phyloP scores from a whole-genome alignment of 1,140 invertebrate species.

The Bombus vancouverensis region DNA sequence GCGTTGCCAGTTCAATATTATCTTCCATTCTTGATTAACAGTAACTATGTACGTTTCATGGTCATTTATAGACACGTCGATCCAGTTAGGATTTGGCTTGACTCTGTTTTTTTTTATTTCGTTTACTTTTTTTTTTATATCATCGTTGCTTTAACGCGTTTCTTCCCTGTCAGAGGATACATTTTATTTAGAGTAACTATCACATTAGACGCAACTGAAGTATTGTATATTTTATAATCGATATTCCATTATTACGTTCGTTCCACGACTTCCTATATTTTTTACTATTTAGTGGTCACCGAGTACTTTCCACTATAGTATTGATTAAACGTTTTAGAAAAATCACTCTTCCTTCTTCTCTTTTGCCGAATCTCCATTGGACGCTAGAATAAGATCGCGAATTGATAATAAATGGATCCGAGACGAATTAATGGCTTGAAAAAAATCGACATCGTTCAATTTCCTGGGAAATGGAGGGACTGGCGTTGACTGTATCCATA shows the following conservation, averaged over 20 bases:
- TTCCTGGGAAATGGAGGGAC: conserved; percentile 7
- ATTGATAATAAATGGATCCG: neutral
- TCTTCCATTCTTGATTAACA: neutral
- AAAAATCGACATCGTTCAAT: conserved; percentile 21
- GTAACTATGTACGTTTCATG: neutral
- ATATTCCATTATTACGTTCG: neutral
- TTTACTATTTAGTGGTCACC: too few species aligned
- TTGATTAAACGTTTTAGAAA: conserved; percentile 1
- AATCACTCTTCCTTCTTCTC: neutral
- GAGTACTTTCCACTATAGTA: too few species aligned
- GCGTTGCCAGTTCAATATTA: neutral
- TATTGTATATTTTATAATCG: neutral
- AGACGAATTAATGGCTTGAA: conserved; percentile 2
- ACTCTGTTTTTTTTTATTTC: neutral
- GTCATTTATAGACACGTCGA: neutral
- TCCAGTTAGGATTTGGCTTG: neutral
- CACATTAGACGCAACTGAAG: too few species aligned
- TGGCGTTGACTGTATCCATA: neutral
- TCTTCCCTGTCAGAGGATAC: too few species aligned
- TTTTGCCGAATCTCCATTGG: neutral
- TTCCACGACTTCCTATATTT: neutral
- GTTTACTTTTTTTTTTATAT: too few species aligned
- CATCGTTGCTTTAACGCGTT: neutral
- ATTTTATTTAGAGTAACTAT: neutral
- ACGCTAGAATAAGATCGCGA: neutral